A percentile compares a stretch with the other conserved stretches of the same genome.
Evolutionary conservation across 2,113 vertebrate genomes (phyloP).

Genomic region (Poeciliopsis occidentalis): DNA sequence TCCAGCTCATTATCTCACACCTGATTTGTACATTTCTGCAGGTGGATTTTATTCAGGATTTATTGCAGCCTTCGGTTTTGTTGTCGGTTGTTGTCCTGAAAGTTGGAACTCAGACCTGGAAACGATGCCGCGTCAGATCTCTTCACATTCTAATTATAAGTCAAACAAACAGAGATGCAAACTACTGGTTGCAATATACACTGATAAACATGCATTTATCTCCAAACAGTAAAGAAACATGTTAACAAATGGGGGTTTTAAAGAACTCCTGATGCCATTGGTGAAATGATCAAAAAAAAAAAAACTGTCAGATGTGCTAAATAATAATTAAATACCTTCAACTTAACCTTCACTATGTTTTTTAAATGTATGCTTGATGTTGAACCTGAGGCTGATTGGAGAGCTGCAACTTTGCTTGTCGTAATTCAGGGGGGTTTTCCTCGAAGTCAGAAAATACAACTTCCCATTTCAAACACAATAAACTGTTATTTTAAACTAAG

Average conservation of each 20-base stretch:
- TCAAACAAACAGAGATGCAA: too few relatives aligned
- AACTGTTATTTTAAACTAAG: background rate
- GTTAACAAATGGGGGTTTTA: background rate
- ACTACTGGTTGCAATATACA: background rate
- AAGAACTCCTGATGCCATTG: background rate
- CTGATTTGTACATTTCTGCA: background rate
- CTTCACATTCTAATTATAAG: too few relatives aligned
- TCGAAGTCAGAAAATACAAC: background rate
- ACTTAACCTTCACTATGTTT: background rate
- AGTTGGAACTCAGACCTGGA: too few relatives aligned
- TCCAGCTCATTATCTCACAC: too few relatives aligned
- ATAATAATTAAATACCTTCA: background rate
- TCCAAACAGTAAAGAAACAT: background rate
- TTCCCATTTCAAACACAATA: too few relatives aligned
- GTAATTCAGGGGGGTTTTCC: background rate
- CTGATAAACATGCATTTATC: background rate
- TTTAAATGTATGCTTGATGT: background rate
- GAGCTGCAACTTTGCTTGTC: background rate
- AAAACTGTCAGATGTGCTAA: background rate
- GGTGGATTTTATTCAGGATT: background rate
- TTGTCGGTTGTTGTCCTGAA: background rate
- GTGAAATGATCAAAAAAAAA: background rate
- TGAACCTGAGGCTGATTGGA: background rate
- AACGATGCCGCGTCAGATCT: too few relatives aligned
- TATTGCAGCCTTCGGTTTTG: background rate